Evolutionary conservation across 2,888 invertebrate species (phyloP).

Genomic region (Epistrophe eligans): DNA sequence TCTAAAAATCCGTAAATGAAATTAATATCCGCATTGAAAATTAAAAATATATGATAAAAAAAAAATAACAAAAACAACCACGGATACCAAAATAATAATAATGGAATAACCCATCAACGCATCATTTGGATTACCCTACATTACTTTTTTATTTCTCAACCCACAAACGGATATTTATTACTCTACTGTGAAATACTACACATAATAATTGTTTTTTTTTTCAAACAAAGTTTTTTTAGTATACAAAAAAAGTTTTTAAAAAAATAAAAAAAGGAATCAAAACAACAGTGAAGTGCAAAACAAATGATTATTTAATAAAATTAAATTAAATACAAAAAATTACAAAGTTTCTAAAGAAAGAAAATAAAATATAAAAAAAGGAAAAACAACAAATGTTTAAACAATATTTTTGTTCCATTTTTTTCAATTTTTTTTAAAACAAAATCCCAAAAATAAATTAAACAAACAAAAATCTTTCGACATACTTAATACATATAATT

Average conservation of each 20-base stretch:
- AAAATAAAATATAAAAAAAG: slow-evolving; percentile 74
- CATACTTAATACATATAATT: neutral
- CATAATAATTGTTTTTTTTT: slow-evolving; percentile 1
- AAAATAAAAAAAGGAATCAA: slow-evolving; percentile 49
- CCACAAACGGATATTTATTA: slow-evolving; percentile 52
- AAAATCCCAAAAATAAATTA: slow-evolving; percentile 12
- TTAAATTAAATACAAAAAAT: slow-evolving; percentile 59
- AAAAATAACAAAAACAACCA: slow-evolving; percentile 76
- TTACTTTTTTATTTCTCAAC: slow-evolving; percentile 28
- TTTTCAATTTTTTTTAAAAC: slow-evolving; percentile 30
- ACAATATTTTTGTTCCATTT: slow-evolving; percentile 68
- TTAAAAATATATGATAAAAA: slow-evolving; percentile 44
- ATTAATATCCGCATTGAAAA: slow-evolving; percentile 59
- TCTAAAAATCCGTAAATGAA: slow-evolving; percentile 50
- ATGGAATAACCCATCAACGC: slow-evolving; percentile 77
- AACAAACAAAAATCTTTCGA: slow-evolving; percentile 10
- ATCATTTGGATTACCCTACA: slow-evolving; percentile 62
- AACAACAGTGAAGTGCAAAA: slow-evolving; percentile 76
- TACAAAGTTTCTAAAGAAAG: slow-evolving; percentile 48
- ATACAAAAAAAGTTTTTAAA: slow-evolving; percentile 51
- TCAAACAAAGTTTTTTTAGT: slow-evolving; percentile 52
- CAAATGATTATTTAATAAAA: slow-evolving; percentile 62
- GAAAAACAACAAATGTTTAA: slow-evolving; percentile 77
- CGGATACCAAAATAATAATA: slow-evolving; percentile 77
- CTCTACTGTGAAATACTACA: slow-evolving; percentile 41